A percentile compares a stretch with the other conserved stretches of the same genome.
Conservation (phyloP, 2,113 vertebrate species). For the Cochlearius cochlearius region DNA sequence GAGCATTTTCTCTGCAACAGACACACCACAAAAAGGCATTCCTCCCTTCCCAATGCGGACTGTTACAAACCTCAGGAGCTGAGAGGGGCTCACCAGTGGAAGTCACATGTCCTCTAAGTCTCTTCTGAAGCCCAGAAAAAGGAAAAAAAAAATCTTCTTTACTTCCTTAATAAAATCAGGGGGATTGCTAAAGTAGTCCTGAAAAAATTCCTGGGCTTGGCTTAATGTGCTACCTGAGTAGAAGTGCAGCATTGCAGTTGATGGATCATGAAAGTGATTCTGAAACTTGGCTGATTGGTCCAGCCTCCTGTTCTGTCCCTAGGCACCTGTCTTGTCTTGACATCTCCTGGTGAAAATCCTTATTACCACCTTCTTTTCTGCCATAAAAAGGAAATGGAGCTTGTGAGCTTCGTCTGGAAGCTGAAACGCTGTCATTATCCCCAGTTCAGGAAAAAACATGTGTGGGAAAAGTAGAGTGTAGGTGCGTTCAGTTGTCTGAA, state of each 20-base stretch:
- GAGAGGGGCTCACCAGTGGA: background rate
- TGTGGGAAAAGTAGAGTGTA: background rate
- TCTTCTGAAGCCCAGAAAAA: background rate
- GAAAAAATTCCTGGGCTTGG: background rate
- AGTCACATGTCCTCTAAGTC: background rate
- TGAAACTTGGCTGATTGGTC: background rate
- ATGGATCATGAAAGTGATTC: background rate
- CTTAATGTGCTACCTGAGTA: background rate
- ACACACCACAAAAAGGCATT: background rate
- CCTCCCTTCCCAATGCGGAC: background rate
- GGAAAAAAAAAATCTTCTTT: background rate
- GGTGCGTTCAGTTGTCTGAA: background rate
- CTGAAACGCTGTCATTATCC: background rate
- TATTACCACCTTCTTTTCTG: background rate
- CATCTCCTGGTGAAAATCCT: background rate
- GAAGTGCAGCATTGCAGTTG: background rate
- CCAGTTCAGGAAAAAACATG: background rate
- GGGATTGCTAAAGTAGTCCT: background rate
- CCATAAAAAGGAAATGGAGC: accelerated
- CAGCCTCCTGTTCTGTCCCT: background rate
- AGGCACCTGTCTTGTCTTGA: background rate
- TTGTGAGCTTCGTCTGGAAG: background rate
- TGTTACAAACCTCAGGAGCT: background rate
- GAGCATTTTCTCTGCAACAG: background rate
- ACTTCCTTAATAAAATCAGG: background rate